Evolutionary conservation across 2,888 invertebrate genomes (phyloP).

Genomic region (Chymomyza caudatula): DNA sequence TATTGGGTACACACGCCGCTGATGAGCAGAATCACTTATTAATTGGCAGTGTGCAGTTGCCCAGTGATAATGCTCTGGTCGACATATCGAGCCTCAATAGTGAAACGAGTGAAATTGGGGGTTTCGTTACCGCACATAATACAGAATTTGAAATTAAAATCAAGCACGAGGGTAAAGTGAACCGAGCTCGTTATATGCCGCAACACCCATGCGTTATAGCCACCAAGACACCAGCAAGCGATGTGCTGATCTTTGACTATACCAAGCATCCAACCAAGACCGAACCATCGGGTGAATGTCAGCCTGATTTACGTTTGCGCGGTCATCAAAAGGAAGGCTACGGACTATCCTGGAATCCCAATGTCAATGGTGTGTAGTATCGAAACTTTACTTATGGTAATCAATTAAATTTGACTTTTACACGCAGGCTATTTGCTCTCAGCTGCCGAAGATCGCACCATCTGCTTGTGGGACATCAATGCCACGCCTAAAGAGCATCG

Average conservation of each 20-base stretch:
- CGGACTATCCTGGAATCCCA: slow-evolving; percentile 99
- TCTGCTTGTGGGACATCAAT: slow-evolving; percentile 99
- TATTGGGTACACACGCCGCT: slow-evolving; percentile 98
- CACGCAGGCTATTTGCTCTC: slow-evolving; percentile 86
- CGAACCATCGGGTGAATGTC: slow-evolving; percentile 97
- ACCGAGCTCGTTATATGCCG: slow-evolving; percentile 99
- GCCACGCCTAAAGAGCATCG: slow-evolving; percentile 96
- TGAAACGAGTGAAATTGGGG: slow-evolving; percentile 99
- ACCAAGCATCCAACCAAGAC: slow-evolving; percentile 99
- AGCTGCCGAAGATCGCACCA: slow-evolving; percentile 98
- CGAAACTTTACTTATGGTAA: no score
- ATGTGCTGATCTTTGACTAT: slow-evolving; percentile 99
- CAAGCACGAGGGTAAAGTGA: slow-evolving; percentile 99
- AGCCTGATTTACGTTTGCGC: slow-evolving; percentile 92
- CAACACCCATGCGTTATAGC: slow-evolving; percentile 99
- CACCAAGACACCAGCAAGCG: slow-evolving; percentile 99
- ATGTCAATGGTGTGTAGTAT: slow-evolving; percentile 89
- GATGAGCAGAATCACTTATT: slow-evolving; percentile 99
- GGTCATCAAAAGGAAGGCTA: slow-evolving; percentile 78
- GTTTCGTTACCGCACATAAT: slow-evolving; percentile 99
- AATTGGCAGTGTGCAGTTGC: slow-evolving; percentile 98
- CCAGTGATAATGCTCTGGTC: slow-evolving; percentile 99
- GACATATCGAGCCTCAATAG: slow-evolving; percentile 99
- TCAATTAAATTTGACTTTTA: background rate
- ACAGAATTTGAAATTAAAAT: slow-evolving; percentile 99